A percentile compares a stretch with the other conserved stretches of the same genome.
These are phyloP conservation scores for Acrocephalus kingi DNA, from an alignment of 2,113 vertebrate species.

Conservation along the genomic window DNA sequence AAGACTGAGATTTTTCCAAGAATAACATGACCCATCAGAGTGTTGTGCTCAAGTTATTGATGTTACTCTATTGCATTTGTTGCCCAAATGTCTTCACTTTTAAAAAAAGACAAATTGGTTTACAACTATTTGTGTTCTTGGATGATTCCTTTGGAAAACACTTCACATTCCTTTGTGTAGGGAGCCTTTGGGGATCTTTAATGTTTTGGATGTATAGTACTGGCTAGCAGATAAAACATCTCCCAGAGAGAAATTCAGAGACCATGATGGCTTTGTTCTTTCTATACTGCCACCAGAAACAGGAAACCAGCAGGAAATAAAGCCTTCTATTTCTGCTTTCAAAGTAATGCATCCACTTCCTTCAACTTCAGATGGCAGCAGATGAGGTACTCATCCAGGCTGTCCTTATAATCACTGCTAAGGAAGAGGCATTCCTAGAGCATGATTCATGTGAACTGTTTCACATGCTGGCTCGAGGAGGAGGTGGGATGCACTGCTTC, in stretches of 20 bases:
- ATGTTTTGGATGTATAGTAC: not conserved
- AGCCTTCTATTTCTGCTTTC: not conserved
- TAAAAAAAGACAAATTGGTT: not conserved
- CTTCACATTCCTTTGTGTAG: not conserved
- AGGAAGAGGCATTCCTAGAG: not conserved
- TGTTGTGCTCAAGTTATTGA: not conserved
- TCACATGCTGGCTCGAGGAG: not conserved
- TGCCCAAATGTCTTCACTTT: not conserved
- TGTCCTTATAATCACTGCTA: not conserved
- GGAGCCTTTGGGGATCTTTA: not conserved
- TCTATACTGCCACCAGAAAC: not conserved
- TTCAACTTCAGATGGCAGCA: not conserved
- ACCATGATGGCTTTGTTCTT: not conserved
- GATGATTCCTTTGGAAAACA: not conserved
- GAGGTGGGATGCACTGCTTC: not conserved
- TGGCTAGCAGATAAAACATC: not conserved
- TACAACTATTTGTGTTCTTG: not conserved
- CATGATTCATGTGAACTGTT: not conserved
- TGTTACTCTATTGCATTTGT: not conserved
- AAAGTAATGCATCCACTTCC: not conserved
- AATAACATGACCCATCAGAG: not conserved
- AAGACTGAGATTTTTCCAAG: not conserved
- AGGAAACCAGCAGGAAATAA: not conserved
- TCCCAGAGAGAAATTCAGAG: not conserved
- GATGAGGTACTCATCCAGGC: not conserved